Conservation (phyloP, 2,888 invertebrate species). For the Leptinotarsa haldemani region DNA sequence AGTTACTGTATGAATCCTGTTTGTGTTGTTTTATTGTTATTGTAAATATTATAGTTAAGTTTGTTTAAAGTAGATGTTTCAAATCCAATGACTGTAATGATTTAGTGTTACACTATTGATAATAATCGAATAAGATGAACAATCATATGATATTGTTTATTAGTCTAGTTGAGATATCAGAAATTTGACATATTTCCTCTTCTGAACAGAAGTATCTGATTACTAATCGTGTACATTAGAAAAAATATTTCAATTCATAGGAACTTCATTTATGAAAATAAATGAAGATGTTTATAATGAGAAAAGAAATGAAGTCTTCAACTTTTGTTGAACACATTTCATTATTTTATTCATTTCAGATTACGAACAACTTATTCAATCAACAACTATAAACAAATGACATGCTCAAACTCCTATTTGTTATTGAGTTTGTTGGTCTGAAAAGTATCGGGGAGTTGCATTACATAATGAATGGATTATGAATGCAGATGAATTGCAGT, state of each 20-base stretch:
- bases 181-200: slow-evolving; percentile 27
- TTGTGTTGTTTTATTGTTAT: slow-evolving; percentile 1
- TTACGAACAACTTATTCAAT: no score
- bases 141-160: slow-evolving; percentile 57
- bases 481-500: no score
- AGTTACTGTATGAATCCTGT: not conserved
- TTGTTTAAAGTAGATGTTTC: slow-evolving; percentile 31
- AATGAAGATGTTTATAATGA: no score
- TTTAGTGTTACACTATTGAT: slow-evolving; percentile 40
- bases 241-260: no score
- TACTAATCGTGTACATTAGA: not conserved
- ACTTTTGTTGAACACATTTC: no score
- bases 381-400: no score
- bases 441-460: not conserved
- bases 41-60: slow-evolving; percentile 4
- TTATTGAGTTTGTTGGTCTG: no score
- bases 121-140: slow-evolving; percentile 52
- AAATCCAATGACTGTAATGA: slow-evolving; percentile 32
- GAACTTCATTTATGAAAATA: no score
- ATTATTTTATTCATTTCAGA: no score
- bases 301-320: no score
- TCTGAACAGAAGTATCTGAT: not conserved
- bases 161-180: slow-evolving; percentile 49
- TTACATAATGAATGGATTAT: not conserved
- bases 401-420: no score